A percentile compares a stretch with the other conserved stretches of the same genome.
Conservation (phyloP, 2,888 invertebrate species). For the Metellina segmentata region DNA sequence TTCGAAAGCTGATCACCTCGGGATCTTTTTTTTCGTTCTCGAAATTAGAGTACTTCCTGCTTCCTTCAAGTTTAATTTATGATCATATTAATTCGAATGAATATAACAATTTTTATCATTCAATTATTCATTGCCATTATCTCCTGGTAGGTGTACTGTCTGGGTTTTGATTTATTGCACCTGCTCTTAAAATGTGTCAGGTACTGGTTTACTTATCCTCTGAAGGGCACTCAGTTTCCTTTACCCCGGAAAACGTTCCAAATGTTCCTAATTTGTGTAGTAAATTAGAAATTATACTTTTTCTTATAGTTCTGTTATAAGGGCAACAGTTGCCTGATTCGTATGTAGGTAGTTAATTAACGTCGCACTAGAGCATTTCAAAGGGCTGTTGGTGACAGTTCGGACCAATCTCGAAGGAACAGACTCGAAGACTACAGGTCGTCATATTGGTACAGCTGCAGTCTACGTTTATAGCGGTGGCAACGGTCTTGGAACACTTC, state of each 20-base stretch:
- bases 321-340: too few species aligned
- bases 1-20: neutral
- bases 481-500: too few species aligned
- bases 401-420: too few species aligned
- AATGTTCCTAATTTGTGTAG: neutral
- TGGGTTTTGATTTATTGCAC: neutral
- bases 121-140: neutral
- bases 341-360: too few species aligned
- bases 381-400: too few species aligned
- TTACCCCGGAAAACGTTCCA: neutral
- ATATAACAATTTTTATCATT: neutral
- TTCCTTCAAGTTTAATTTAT: neutral
- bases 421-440: too few species aligned
- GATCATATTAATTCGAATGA: neutral
- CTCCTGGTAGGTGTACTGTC: neutral
- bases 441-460: too few species aligned
- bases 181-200: neutral
- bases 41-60: neutral
- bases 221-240: neutral
- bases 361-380: too few species aligned
- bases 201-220: neutral
- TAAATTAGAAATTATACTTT: too few species aligned
- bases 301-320: too few species aligned
- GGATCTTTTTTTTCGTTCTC: neutral
- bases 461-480: too few species aligned